A percentile compares a stretch with the other conserved stretches of the same genome.
phyloP scores from a whole-genome alignment of 2,797 vertebrate species.

The Mastacembelus armatus region DNA sequence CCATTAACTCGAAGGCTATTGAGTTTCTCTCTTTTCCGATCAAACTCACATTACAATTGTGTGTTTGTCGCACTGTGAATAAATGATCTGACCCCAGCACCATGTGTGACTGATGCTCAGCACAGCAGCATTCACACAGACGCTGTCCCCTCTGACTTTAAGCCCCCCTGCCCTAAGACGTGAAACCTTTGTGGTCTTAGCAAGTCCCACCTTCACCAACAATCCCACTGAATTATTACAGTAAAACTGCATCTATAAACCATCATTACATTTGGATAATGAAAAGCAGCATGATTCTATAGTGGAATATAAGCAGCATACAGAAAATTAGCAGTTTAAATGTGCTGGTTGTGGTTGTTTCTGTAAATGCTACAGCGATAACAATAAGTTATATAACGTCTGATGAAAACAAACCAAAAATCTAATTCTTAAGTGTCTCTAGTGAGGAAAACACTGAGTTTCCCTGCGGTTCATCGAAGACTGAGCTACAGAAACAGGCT shows the following conservation, averaged over 20 bases:
- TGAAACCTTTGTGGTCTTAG: too few species aligned
- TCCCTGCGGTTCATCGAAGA: conserved; percentile 20
- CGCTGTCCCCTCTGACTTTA: neutral
- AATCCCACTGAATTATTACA: neutral
- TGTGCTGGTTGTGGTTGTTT: conserved; percentile 40
- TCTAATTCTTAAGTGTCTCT: neutral
- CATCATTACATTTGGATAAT: too few species aligned
- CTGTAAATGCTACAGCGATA: conserved; percentile 21
- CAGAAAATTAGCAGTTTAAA: conserved; percentile 15
- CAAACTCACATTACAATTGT: conserved; percentile 37
- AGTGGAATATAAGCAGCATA: conserved; percentile 17
- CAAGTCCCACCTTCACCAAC: conserved; percentile 9
- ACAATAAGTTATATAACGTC: conserved; percentile 9
- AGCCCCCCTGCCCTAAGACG: too few species aligned
- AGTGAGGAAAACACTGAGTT: conserved; percentile 3
- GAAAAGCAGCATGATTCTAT: conserved; percentile 35
- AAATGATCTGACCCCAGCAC: conserved; percentile 19
- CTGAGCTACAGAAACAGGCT: conserved; percentile 5
- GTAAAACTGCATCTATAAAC: neutral
- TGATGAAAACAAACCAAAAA: conserved; percentile 11
- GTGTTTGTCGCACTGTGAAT: conserved; percentile 36
- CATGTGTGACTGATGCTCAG: conserved; percentile 9
- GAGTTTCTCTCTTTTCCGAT: conserved; percentile 26
- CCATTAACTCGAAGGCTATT: neutral
- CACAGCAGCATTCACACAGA: conserved; percentile 24